Evolutionary conservation across 2,888 invertebrate genomes (phyloP).

Genomic region (Hydropsyche betteni): DNA sequence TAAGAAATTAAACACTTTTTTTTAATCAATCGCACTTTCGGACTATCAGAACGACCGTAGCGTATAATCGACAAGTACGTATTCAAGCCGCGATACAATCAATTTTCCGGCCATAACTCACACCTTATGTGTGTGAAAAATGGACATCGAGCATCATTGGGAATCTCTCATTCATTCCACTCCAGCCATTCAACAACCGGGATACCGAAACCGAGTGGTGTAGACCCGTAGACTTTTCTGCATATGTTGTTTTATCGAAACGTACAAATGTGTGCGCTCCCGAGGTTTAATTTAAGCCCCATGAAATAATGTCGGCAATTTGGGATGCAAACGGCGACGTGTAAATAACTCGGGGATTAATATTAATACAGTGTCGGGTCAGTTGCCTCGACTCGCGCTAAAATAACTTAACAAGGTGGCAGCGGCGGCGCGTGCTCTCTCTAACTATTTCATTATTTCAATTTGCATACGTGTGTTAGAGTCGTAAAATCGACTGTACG

Average conservation of each 20-base stretch:
- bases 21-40: too few species aligned
- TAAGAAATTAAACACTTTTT: too few species aligned
- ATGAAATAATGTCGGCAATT: slow-evolving; percentile 45
- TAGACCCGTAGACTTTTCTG: neutral
- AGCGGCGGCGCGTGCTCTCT: slow-evolving; percentile 30
- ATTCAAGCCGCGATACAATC: slow-evolving; percentile 20
- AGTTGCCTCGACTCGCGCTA: slow-evolving; percentile 45
- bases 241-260: neutral
- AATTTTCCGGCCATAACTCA: slow-evolving; percentile 33
- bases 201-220: too few species aligned
- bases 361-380: slow-evolving; percentile 50
- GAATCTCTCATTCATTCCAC: too few species aligned
- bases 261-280: slow-evolving; percentile 6
- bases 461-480: too few species aligned
- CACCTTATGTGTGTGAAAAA: slow-evolving; percentile 16
- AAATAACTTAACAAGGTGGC: slow-evolving; percentile 45
- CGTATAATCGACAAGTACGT: neutral
- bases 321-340: slow-evolving; percentile 47
- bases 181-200: too few species aligned
- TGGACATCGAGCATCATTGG: neutral
- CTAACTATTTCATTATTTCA: too few species aligned
- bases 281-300: slow-evolving; percentile 38
- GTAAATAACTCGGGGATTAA: slow-evolving; percentile 50
- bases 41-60: too few species aligned
- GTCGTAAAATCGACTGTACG: too few species aligned